A percentile compares a stretch with the other conserved stretches of the same genome.
Evolutionary conservation across 2,888 invertebrate species (phyloP).

Genomic region (Copidosoma aretas): DNA sequence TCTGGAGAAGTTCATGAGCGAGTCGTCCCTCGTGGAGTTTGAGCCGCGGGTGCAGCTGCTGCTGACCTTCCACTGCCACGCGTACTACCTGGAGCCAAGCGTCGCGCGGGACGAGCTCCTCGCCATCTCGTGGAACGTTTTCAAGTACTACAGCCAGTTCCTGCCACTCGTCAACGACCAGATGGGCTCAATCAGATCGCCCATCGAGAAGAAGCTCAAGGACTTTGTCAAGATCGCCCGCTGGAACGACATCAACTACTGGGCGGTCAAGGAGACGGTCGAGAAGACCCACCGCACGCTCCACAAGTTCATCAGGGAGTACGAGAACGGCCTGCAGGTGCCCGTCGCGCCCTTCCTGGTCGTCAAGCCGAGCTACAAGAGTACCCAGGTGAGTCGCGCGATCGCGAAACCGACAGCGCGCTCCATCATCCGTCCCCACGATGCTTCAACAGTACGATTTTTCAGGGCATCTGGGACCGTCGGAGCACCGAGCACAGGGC

Average conservation of each 20-base stretch:
- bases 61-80: slow-evolving; percentile 81
- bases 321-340: slow-evolving; percentile 68
- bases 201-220: slow-evolving; percentile 89
- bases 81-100: slow-evolving; percentile 67
- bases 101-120: slow-evolving; percentile 65
- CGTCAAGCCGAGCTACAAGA: slow-evolving; percentile 53
- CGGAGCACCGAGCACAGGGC: slow-evolving; percentile 52
- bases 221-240: slow-evolving; percentile 94
- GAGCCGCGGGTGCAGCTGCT: slow-evolving; percentile 78
- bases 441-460: too few species aligned
- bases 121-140: slow-evolving; percentile 79
- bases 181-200: slow-evolving; percentile 74
- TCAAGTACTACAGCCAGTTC: slow-evolving; percentile 86
- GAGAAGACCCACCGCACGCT: slow-evolving; percentile 87
- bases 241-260: slow-evolving; percentile 95
- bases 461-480: slow-evolving; percentile 55
- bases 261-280: slow-evolving; percentile 88
- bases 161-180: slow-evolving; percentile 68
- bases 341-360: slow-evolving; percentile 51
- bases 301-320: slow-evolving; percentile 86
- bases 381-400: slow-evolving; percentile 26
- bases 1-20: slow-evolving; percentile 83
- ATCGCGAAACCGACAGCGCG: too few species aligned
- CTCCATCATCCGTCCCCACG: too few species aligned
- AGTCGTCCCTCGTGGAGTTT: slow-evolving; percentile 85